These are phyloP conservation scores for Plebejus argus DNA, from an alignment of 2,888 invertebrate species.

Conservation along the genomic window DNA sequence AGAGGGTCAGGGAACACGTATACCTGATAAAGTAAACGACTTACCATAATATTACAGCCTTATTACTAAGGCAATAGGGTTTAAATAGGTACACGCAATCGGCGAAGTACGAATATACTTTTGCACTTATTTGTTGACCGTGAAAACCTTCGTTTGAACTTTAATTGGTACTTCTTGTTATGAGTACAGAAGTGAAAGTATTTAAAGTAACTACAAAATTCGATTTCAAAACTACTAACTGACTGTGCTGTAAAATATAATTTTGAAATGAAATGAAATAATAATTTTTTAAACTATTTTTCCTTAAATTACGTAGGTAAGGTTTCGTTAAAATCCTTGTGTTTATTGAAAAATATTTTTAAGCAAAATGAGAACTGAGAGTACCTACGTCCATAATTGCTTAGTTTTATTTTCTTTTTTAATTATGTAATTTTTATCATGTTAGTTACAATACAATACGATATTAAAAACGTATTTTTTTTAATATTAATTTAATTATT, in stretches of 20 bases:
- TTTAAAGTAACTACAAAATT: too few relatives aligned
- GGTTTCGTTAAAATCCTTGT: too few relatives aligned
- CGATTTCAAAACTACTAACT: neutral
- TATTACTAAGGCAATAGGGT: neutral
- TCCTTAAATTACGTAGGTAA: too few relatives aligned
- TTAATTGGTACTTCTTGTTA: slow-evolving; percentile 3
- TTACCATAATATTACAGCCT: neutral
- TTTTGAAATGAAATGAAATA: neutral
- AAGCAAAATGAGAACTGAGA: too few relatives aligned
- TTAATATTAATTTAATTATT: too few relatives aligned
- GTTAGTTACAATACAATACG: too few relatives aligned
- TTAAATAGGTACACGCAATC: neutral
- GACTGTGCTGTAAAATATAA: neutral
- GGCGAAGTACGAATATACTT: neutral
- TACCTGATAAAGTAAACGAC: neutral
- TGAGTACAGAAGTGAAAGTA: neutral
- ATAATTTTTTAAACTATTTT: too few relatives aligned
- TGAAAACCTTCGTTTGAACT: neutral
- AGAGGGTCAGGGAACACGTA: slow-evolving; percentile 2
- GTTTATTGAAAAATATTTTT: too few relatives aligned
- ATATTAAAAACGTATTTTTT: too few relatives aligned
- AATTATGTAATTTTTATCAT: too few relatives aligned
- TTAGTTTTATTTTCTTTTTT: too few relatives aligned
- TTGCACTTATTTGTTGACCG: neutral
- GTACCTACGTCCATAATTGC: too few relatives aligned